Percentiles rank a stretch among this genome's conserved stretches.
Evolutionary conservation across 1,140 invertebrate species (phyloP).

Genomic region (Neodiprion fabricii): DNA sequence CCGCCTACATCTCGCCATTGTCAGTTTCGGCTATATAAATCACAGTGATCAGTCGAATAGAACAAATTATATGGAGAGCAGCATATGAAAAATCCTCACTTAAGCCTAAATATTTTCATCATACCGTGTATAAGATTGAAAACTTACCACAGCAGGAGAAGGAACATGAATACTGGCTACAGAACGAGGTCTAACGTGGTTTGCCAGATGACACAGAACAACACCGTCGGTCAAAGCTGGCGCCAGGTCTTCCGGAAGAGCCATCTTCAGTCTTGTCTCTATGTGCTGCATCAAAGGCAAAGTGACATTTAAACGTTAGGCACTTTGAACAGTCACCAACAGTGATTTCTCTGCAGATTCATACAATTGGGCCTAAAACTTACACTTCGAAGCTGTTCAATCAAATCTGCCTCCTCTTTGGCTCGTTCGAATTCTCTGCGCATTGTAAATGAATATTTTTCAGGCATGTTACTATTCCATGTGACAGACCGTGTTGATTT

Average conservation of each 20-base stretch:
- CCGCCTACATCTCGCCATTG: conserved; percentile 89
- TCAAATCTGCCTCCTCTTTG: conserved; percentile 86
- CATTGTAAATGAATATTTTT: conserved; percentile 91
- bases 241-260: conserved; percentile 85
- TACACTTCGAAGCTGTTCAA: conserved; percentile 84
- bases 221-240: conserved; percentile 89
- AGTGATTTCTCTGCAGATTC: not conserved
- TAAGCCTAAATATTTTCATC: not conserved
- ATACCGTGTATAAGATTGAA: not conserved
- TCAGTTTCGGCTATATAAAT: conserved; percentile 81
- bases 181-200: conserved; percentile 86
- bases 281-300: conserved; percentile 74
- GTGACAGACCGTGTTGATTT: conserved; percentile 63
- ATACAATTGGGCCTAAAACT: conserved; percentile 42
- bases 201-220: conserved; percentile 91
- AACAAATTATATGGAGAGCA: not conserved
- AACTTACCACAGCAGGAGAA: conserved; percentile 88
- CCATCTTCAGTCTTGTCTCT: conserved; percentile 88
- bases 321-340: conserved; percentile 14
- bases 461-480: conserved; percentile 76
- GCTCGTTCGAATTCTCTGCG: conserved; percentile 88
- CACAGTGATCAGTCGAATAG: conserved; percentile 46
- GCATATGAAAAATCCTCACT: not conserved
- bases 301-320: conserved; percentile 17
- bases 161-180: conserved; percentile 95